Percentiles rank a stretch among this genome's conserved stretches.
Evolutionary conservation across 1,140 invertebrate species (phyloP).

Genomic region (Zophobas morio): DNA sequence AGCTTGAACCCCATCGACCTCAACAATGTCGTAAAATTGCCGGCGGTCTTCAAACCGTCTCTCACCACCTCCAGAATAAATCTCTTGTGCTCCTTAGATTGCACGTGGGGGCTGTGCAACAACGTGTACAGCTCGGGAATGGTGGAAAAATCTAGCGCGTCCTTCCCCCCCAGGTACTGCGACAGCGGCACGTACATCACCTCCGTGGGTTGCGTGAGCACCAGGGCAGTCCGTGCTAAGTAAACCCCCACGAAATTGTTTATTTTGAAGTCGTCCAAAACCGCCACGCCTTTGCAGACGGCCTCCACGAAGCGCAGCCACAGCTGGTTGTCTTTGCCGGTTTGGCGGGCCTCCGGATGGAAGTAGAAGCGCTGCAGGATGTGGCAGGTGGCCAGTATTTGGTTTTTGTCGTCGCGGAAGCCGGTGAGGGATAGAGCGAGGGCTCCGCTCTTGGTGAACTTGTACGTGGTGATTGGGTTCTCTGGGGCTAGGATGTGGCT

Average conservation of each 20-base stretch:
- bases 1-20: conserved; percentile 71
- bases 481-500: conserved; percentile 76
- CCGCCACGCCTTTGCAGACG: conserved; percentile 61
- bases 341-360: conserved; percentile 76
- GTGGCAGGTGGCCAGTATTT: conserved; percentile 76
- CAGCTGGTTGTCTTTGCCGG: conserved; percentile 62
- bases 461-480: conserved; percentile 76
- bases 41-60: conserved; percentile 74
- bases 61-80: conserved; percentile 80
- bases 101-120: conserved; percentile 78
- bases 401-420: conserved; percentile 73
- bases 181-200: conserved; percentile 78
- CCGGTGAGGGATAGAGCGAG: conserved; percentile 77
- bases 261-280: conserved; percentile 70
- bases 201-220: conserved; percentile 78
- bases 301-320: conserved; percentile 64
- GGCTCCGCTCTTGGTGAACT: conserved; percentile 76
- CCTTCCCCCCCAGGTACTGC: conserved; percentile 80
- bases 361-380: conserved; percentile 77
- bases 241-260: conserved; percentile 80
- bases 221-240: conserved; percentile 75
- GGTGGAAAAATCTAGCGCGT: conserved; percentile 75
- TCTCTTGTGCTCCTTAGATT: conserved; percentile 72
- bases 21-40: conserved; percentile 70
- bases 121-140: conserved; percentile 85